Evolutionary conservation across 2,797 vertebrate species (phyloP), one percentile per base, ranked within the genome.

Genomic region (Poeciliopsis turneri): DNA sequence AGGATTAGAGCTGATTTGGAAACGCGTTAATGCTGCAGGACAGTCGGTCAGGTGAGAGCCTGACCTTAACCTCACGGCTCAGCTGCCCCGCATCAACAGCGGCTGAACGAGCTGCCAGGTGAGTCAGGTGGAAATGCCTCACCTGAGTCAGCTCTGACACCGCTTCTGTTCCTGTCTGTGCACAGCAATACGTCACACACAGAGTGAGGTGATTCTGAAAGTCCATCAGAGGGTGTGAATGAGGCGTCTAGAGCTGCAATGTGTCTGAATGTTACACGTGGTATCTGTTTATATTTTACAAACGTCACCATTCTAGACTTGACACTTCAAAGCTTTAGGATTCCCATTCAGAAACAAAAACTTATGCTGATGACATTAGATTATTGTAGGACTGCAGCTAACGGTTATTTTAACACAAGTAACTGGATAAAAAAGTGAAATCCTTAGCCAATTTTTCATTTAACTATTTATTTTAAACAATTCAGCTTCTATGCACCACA

Each of bases 21-120:
- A 85, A 78, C 79, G 79, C 81, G 79, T 86, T 83, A 89, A 90
- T 86, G 81, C 88, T 81, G 74, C 69, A 66, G 75, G 25, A 2
- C 49, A 30, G 41, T 76, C 78, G 79, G 46, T 70, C 41, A 70
- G 75, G 80, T 83, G 86, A 86, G 70, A 15, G 72, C 13, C 61
- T 41, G 70, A 84, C 81, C 79, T 74, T 73, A 20, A 18, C 75
- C 57, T 71, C 59, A 4, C 68, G 49, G 72, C 47, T 74, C 43
- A 78, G 28, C 68, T 30, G 76, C 0, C 8, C 18, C 28, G 0
- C 15, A 33, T 46, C 13, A 55, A 47, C 80, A 18, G 20, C 43
- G 41, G 41, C 68, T 70, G 75, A 74, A 45, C 57, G 39, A 76
- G 73, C 69, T 41, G 20, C 28, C 39, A 33, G 49, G n/a, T 41